These are phyloP conservation scores for Peromyscus melanophrys DNA, from an alignment of 2,797 vertebrate genomes.

Conservation along the genomic window DNA sequence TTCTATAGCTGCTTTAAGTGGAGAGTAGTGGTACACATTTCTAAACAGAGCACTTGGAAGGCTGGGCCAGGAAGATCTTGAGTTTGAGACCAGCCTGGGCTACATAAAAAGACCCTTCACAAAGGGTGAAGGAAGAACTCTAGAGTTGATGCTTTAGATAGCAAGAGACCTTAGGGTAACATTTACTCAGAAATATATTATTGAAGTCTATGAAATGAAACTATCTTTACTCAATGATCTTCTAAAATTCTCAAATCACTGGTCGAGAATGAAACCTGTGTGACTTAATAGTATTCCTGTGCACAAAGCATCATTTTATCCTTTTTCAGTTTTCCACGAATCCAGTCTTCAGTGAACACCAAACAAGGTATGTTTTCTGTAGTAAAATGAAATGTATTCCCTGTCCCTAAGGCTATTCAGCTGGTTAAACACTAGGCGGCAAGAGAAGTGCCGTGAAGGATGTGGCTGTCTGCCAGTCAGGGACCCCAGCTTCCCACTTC, in stretches of 20 bases:
- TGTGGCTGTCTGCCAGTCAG: not conserved
- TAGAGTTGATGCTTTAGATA: not conserved
- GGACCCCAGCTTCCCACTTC: not conserved
- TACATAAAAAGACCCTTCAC: not conserved
- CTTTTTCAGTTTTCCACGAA: not conserved
- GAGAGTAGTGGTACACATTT: not conserved
- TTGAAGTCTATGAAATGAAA: slow-evolving; percentile 10
- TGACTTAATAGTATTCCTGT: not conserved
- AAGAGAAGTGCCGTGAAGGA: not conserved
- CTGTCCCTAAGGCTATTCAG: not conserved
- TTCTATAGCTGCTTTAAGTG: not conserved
- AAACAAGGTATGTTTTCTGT: not conserved
- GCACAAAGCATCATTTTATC: not conserved
- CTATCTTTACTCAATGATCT: not conserved
- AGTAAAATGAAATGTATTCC: not conserved
- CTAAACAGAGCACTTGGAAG: not conserved
- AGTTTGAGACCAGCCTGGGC: not conserved
- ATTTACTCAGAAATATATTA: not conserved
- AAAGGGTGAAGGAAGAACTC: too few species aligned
- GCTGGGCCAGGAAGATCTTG: not conserved
- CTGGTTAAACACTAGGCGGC: not conserved
- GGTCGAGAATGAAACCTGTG: not conserved
- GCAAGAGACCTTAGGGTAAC: not conserved
- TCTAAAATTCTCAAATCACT: not conserved
- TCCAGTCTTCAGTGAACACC: not conserved